phyloP scores from a whole-genome alignment of 1,140 invertebrate species.

The Drosophila littoralis region DNA sequence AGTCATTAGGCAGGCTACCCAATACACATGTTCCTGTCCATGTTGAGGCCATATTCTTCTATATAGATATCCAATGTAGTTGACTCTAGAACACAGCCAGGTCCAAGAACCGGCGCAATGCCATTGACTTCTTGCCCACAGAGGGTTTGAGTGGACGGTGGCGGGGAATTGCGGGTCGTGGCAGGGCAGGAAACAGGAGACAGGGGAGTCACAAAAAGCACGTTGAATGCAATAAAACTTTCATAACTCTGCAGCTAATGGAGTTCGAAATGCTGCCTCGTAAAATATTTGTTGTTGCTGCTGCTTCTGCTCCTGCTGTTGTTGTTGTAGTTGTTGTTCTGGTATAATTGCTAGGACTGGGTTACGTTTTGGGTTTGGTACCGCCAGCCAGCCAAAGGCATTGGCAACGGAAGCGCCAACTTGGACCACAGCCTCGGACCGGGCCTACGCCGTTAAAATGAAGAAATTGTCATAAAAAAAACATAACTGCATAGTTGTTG shows the following conservation, averaged over 20 bases:
- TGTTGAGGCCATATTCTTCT: constrained; percentile 42
- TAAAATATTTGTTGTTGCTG: constrained; percentile 71
- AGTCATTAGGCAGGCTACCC: constrained; percentile 45
- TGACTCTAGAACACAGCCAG: constrained; percentile 29
- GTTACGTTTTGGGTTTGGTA: constrained; percentile 32
- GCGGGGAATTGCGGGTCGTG: neutral
- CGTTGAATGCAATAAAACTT: constrained; percentile 80
- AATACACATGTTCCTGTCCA: constrained; percentile 45
- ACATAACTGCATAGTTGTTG: constrained; percentile 36
- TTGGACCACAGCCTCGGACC: constrained; percentile 36
- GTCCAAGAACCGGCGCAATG: constrained; percentile 47
- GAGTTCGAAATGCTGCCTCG: constrained; percentile 80
- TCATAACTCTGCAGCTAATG: constrained; percentile 81
- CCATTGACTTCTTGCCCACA: constrained; percentile 67
- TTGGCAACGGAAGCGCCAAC: constrained; percentile 76
- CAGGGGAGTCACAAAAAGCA: constrained; percentile 38
- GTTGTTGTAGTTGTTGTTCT: constrained; percentile 29
- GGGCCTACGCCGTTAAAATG: constrained; percentile 49
- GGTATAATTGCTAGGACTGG: constrained; percentile 72
- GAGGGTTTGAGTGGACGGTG: neutral
- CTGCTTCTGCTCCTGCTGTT: constrained; percentile 11
- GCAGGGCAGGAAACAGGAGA: constrained; percentile 21
- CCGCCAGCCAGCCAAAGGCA: constrained; percentile 21
- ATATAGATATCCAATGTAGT: constrained; percentile 53
- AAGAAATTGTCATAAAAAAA: constrained; percentile 77